Percentiles rank a stretch among this genome's conserved stretches.
Conservation (phyloP, 1,140 invertebrate species). For the Sycophila sp. region DNA sequence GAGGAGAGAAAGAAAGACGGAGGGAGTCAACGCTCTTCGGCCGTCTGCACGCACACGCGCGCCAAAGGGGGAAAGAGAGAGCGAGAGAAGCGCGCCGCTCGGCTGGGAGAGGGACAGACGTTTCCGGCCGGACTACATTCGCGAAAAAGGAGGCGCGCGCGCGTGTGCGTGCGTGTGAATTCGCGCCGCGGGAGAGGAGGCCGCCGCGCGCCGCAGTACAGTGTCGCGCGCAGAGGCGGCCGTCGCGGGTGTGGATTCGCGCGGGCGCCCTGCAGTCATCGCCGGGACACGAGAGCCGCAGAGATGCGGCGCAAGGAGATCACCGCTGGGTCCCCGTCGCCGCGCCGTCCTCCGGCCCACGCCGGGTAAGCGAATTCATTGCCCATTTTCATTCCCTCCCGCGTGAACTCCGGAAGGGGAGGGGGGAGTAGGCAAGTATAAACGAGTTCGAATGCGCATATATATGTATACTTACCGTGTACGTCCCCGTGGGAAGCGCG, state of each 20-base stretch:
- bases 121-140: conserved; percentile 24
- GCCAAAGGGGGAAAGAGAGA: not conserved
- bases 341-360: not conserved
- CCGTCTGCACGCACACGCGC: not conserved
- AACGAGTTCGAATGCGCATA: too few species aligned
- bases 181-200: not conserved
- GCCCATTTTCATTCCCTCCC: too few species aligned
- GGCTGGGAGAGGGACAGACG: not conserved
- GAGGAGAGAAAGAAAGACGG: not conserved
- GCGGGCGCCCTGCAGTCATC: too few species aligned
- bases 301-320: too few species aligned
- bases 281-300: too few species aligned
- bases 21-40: not conserved
- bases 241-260: too few species aligned
- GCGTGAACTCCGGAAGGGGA: too few species aligned
- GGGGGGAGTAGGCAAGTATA: too few species aligned
- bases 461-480: too few species aligned
- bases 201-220: not conserved
- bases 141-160: not conserved
- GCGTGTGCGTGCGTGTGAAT: not conserved
- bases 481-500: not conserved
- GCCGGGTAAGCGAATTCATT: conserved; percentile 9
- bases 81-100: not conserved
- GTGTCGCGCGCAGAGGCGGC: not conserved
- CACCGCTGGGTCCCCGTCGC: not conserved